These are phyloP conservation scores for Sardina pilchardus DNA, from an alignment of 2,113 vertebrate genomes.

Conservation along the genomic window DNA sequence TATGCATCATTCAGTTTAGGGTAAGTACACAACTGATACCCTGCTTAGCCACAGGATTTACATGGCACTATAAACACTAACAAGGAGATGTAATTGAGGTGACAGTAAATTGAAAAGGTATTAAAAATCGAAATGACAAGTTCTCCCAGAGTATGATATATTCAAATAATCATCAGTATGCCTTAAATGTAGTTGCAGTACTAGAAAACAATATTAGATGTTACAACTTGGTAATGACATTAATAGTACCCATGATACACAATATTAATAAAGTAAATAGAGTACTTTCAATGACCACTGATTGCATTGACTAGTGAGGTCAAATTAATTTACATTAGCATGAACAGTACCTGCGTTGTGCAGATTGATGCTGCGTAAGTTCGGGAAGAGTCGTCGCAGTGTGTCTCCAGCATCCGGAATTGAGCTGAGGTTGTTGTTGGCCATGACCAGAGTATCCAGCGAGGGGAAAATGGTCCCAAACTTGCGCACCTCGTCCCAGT, in stretches of 20 bases:
- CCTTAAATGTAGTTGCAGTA: not conserved
- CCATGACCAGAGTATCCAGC: slow-evolving; percentile 89
- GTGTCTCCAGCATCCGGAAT: slow-evolving; percentile 85
- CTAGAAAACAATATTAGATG: too few relatives aligned
- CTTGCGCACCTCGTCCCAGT: slow-evolving; percentile 94
- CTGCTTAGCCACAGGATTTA: not conserved
- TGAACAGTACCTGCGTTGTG: slow-evolving; percentile 87
- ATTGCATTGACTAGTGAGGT: not conserved
- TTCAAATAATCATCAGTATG: too few relatives aligned
- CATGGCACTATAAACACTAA: not conserved
- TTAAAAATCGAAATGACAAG: too few relatives aligned
- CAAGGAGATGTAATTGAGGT: not conserved
- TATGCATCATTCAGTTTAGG: not conserved
- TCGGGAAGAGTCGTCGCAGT: slow-evolving; percentile 86
- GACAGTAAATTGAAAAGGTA: too few relatives aligned
- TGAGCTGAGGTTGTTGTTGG: slow-evolving; percentile 88
- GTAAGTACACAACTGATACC: not conserved
- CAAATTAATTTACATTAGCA: not conserved
- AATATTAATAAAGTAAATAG: not conserved
- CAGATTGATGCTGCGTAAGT: slow-evolving; percentile 91
- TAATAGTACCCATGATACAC: not conserved
- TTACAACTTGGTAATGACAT: not conserved
- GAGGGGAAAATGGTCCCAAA: slow-evolving; percentile 92
- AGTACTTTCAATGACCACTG: not conserved
- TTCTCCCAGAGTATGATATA: too few relatives aligned